Evolutionary conservation across 92 coral and sea anemone species (phyloP).

Genomic region (Umimayanthus chanpuru): DNA sequence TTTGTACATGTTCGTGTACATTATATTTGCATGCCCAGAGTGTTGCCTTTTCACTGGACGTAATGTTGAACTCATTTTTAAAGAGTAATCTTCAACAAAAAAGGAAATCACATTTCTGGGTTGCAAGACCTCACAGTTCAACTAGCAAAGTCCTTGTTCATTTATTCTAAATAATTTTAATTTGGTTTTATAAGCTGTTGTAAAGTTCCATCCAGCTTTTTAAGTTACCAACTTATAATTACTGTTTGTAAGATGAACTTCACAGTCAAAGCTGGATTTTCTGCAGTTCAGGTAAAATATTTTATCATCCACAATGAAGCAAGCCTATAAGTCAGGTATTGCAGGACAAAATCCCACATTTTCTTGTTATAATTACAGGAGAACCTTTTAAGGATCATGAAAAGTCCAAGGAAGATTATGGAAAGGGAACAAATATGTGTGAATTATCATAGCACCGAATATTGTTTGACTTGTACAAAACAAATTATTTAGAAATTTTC

Average conservation of each 20-base stretch:
- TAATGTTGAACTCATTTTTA: neutral
- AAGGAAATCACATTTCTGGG: no score
- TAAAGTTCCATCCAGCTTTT: neutral
- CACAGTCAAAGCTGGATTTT: neutral
- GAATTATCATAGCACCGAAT: neutral
- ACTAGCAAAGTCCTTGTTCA: no score
- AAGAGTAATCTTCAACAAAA: no score
- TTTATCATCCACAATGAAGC: no score
- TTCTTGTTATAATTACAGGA: neutral
- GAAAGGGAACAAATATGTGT: neutral
- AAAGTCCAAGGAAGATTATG: neutral
- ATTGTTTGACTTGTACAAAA: slow-evolving; percentile 5
- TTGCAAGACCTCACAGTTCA: no score
- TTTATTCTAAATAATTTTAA: no score
- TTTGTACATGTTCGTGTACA: neutral
- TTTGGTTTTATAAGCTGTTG: neutral
- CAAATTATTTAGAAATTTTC: slow-evolving; percentile 10
- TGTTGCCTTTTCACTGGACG: neutral
- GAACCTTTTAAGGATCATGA: neutral
- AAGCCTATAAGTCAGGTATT: no score
- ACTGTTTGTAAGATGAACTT: neutral
- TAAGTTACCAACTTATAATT: neutral
- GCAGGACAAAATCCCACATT: neutral
- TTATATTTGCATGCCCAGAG: neutral
- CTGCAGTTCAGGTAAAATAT: neutral